These are phyloP conservation scores for Rosalia funebris DNA, from an alignment of 2,888 invertebrate species.

Conservation along the genomic window DNA sequence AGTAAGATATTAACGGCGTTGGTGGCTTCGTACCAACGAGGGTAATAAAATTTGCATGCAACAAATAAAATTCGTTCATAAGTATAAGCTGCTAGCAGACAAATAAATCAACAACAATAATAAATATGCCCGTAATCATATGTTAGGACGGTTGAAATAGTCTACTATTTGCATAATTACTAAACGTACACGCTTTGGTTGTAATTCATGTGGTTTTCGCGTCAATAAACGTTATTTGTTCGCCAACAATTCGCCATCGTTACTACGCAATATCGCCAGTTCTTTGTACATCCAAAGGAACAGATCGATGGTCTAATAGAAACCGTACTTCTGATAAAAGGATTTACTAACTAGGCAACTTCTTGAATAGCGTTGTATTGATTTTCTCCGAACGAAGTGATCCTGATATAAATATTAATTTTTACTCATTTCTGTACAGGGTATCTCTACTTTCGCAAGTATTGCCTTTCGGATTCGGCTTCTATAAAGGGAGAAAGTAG, in stretches of 20 bases:
- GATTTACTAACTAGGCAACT: no score
- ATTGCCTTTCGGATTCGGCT: no score
- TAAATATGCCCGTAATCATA: slow-evolving; percentile 21
- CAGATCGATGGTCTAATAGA: no score
- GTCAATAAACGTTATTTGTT: slow-evolving; percentile 34
- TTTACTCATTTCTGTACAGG: no score
- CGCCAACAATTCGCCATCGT: slow-evolving; percentile 12
- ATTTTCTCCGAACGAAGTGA: no score
- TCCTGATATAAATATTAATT: no score
- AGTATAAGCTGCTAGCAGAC: slow-evolving; percentile 12
- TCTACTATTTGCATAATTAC: slow-evolving; percentile 39
- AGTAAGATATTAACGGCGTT: no score
- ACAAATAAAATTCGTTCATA: not conserved
- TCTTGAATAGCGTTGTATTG: no score
- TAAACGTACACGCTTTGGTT: slow-evolving; percentile 30
- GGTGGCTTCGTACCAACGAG: no score
- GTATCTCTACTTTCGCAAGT: no score
- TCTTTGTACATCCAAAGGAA: not conserved
- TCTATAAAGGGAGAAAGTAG: no score
- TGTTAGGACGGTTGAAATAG: slow-evolving; percentile 28
- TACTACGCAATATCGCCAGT: not conserved
- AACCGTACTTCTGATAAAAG: no score
- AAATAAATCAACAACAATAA: slow-evolving; percentile 22
- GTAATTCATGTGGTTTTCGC: slow-evolving; percentile 35
- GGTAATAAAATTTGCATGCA: not conserved